Evolutionary conservation across 1,140 invertebrate genomes (phyloP).

Genomic region (Drosophila ambigua): DNA sequence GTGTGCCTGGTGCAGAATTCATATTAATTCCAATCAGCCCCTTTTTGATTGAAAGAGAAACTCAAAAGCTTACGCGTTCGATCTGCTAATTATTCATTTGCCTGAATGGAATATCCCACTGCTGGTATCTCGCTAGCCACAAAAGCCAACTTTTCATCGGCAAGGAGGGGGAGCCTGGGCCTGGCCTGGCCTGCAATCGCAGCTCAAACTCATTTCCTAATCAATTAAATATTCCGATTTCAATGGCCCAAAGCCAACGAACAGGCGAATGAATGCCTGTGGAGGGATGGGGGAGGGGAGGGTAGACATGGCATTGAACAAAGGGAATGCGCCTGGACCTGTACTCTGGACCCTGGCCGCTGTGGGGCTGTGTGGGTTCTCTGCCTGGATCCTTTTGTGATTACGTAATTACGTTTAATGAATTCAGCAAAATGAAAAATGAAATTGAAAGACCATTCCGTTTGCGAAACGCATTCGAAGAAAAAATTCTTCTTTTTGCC

Average conservation of each 20-base stretch:
- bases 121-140: neutral
- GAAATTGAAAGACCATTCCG: slow-evolving; percentile 53
- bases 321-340: slow-evolving; percentile 1
- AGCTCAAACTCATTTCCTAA: slow-evolving; percentile 68
- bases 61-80: no score
- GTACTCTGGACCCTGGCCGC: neutral
- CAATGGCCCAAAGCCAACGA: slow-evolving; percentile 7
- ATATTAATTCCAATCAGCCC: no score
- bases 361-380: neutral
- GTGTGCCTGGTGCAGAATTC: no score
- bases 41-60: no score
- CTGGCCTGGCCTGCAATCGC: slow-evolving; percentile 19
- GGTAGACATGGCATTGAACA: neutral
- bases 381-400: slow-evolving; percentile 58
- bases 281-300: neutral
- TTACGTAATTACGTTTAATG: slow-evolving; percentile 76
- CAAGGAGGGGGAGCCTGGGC: neutral
- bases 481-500: slow-evolving; percentile 12
- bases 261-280: slow-evolving; percentile 32
- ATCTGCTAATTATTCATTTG: no score
- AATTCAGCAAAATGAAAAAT: slow-evolving; percentile 67
- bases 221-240: slow-evolving; percentile 77
- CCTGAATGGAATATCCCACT: no score
- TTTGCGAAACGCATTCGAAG: slow-evolving; percentile 11
- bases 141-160: slow-evolving; percentile 10